Evolutionary conservation across 23 tunicate species (phyloP).

Genomic region (Phallusia fumigata): DNA sequence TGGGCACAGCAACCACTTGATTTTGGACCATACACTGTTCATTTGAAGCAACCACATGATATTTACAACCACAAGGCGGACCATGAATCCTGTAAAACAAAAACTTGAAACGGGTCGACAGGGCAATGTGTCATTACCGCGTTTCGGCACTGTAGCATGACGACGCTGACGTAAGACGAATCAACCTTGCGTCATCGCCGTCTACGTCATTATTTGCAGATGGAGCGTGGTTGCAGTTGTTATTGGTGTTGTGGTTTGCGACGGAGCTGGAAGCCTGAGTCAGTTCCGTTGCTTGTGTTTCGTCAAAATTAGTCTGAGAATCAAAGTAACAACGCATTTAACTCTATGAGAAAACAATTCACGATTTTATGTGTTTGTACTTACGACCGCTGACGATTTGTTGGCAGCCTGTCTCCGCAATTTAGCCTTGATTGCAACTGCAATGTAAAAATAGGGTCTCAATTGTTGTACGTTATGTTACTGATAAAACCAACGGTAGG

Average conservation of each 20-base stretch:
- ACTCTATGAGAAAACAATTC: too few relatives aligned
- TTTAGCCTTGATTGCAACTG: not conserved
- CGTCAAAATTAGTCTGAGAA: not conserved
- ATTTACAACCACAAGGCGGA: too few relatives aligned
- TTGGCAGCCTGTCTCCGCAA: not conserved
- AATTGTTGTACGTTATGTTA: too few relatives aligned
- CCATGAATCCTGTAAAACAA: not conserved
- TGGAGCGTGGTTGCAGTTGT: conserved; percentile 16
- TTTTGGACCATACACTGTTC: too few relatives aligned
- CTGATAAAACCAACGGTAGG: too few relatives aligned
- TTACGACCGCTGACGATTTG: not conserved
- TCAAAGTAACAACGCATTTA: not conserved
- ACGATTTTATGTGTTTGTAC: not conserved
- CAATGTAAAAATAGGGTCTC: not conserved
- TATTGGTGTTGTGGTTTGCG: conserved; percentile 19
- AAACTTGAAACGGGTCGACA: not conserved
- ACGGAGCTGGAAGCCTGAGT: not conserved
- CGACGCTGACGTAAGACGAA: conserved; percentile 43
- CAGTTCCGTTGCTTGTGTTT: not conserved
- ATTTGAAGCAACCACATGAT: too few relatives aligned
- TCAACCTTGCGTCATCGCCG: conserved; percentile 36
- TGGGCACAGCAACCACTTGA: too few relatives aligned
- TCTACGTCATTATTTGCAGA: not conserved
- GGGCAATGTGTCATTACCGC: not conserved
- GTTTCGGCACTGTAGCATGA: conserved; percentile 64